Base-by-base conservation (phyloP, 2,113 vertebrate species). In the Seriola aureovittata region DNA sequence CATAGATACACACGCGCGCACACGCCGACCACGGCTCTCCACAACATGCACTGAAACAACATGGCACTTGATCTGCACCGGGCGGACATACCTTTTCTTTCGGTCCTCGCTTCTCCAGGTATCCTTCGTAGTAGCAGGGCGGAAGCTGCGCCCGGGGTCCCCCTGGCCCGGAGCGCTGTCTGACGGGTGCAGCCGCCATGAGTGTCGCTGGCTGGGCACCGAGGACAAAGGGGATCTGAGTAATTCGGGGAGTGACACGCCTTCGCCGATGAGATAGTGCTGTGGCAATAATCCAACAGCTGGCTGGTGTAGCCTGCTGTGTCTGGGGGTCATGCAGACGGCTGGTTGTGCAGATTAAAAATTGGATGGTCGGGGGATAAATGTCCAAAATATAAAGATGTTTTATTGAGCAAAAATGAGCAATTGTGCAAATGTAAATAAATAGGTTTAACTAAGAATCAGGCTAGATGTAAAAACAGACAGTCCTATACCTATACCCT, bases 121-220 rank as follows among this genome's bases (percentile, higher is more conserved):
- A 97, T 21, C 96, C 96, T 84, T 97, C 96, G 6, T 96, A 93
- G 89, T 98, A 97, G 81, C 96, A 96, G 8, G 94, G 93, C 2
- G 96, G 96, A 34, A 93, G 91, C 78, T 90, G 57, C 21, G 91
- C 69, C 83, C 95, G 91, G 60, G 90, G 59, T 69, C 91, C 92
- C 71, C 92, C 95, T 48, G 94, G 59, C 75, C 95, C 95, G 78
- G 92, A 85, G 75, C 95, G 94, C 91, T 94, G 93, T 88, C 88
- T 95, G 85, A 93, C 88, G 89, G 93, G 89, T 90, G 94, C 94
- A 84, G 94, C 94, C 91, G 95, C 95, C 95, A 96, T 96, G 90
- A 92, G 93, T 90, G 85, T 91, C 90, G 88, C 88, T 89, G 91
- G 91, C 93, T 92, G 92, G 89, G 87, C 91, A 90, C 84, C 75